A percentile compares a stretch with the other conserved stretches of the same genome.
These are phyloP conservation scores for Pogonus chalceus DNA, from an alignment of 1,140 invertebrate species.

Conservation along the genomic window DNA sequence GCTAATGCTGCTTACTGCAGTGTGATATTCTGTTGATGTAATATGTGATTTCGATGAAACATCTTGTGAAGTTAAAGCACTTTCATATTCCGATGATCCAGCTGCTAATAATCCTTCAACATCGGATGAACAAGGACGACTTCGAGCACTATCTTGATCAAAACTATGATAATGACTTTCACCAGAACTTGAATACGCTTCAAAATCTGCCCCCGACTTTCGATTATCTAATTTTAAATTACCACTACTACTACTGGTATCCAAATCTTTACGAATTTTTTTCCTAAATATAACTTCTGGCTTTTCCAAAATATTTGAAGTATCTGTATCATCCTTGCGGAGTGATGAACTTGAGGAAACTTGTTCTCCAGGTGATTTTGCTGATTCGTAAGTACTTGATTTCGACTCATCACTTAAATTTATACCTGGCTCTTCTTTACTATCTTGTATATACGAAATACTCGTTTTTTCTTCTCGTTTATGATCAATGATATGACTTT, in stretches of 20 bases:
- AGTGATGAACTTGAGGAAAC: conserved; percentile 29
- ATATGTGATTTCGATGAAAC: conserved; percentile 54
- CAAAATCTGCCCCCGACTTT: conserved; percentile 55
- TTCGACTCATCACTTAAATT: conserved; percentile 33
- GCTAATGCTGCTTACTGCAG: conserved; percentile 70
- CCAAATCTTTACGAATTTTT: conserved; percentile 24
- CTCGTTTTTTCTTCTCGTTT: conserved; percentile 15
- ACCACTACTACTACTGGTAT: conserved; percentile 40
- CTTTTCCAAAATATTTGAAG: conserved; percentile 16
- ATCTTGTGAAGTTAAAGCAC: conserved; percentile 69
- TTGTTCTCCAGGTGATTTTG: conserved; percentile 33
- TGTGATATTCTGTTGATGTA: conserved; percentile 73
- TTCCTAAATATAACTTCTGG: conserved; percentile 31
- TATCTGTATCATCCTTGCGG: conserved; percentile 23
- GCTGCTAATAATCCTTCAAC: conserved; percentile 61
- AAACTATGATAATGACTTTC: conserved; percentile 84
- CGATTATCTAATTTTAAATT: conserved; percentile 45
- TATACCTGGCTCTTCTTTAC: conserved; percentile 11
- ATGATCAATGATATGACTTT: conserved; percentile 10
- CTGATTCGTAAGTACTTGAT: conserved; percentile 32
- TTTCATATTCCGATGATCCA: conserved; percentile 79
- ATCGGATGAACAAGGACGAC: conserved; percentile 78
- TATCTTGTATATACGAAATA: conserved; percentile 11
- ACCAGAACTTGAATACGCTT: conserved; percentile 75
- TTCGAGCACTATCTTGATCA: conserved; percentile 59